Percentiles rank a stretch among this genome's conserved stretches.
These are phyloP conservation scores for Rhinogobio ventralis DNA, from an alignment of 2,797 vertebrate genomes.

Conservation along the genomic window DNA sequence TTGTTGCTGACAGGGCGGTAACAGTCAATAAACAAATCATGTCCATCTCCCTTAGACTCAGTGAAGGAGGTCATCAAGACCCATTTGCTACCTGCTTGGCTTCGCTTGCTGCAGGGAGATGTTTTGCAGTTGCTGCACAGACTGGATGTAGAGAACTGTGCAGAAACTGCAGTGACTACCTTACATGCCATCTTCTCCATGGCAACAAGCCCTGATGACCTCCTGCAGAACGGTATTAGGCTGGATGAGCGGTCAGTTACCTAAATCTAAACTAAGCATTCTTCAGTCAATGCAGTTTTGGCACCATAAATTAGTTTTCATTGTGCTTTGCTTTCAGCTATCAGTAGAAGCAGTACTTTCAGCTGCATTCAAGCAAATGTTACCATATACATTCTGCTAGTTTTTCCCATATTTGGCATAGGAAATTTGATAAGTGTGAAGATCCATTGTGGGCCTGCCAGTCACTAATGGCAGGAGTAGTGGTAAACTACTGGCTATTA, in stretches of 20 bases:
- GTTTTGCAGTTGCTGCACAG: constrained; percentile 89
- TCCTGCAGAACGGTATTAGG: constrained; percentile 76
- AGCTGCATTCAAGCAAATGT: not conserved
- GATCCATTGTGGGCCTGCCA: not conserved
- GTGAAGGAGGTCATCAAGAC: constrained; percentile 86
- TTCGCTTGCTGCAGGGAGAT: constrained; percentile 82
- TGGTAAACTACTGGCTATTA: not conserved
- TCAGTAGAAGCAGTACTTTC: not conserved
- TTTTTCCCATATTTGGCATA: not conserved
- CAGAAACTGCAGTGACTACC: constrained; percentile 82
- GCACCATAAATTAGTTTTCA: not conserved
- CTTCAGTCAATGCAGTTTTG: constrained; percentile 3
- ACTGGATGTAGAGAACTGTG: constrained; percentile 93
- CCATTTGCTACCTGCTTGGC: constrained; percentile 88
- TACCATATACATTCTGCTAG: not conserved
- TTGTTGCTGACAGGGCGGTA: not conserved
- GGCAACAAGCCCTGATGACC: constrained; percentile 71
- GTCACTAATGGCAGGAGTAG: not conserved
- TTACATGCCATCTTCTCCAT: constrained; percentile 83
- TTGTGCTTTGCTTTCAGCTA: not conserved
- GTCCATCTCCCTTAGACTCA: constrained; percentile 71
- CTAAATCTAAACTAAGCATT: not conserved
- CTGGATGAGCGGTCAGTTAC: constrained; percentile 83
- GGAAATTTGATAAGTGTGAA: not conserved
- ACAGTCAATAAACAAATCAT: not conserved